Evolutionary conservation across 2,888 invertebrate genomes (phyloP).

Genomic region (Dryobotodes eremita): DNA sequence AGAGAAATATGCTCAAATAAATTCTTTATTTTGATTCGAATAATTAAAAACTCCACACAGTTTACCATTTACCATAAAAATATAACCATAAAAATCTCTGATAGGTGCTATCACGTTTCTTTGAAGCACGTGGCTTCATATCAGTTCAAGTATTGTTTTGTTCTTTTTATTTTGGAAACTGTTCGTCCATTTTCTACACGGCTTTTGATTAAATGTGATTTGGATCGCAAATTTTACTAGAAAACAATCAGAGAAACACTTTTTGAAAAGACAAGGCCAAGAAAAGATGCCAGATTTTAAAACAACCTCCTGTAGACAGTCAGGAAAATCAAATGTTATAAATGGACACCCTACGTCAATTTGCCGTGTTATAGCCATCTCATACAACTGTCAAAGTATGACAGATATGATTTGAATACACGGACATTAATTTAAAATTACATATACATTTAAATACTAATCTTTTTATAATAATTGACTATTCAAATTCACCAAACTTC

Average conservation of each 20-base stretch:
- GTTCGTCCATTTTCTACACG: not conserved
- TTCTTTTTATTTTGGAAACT: conserved; percentile 4
- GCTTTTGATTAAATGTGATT: not conserved
- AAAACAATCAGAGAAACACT: not conserved
- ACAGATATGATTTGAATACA: not conserved
- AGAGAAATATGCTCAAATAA: not conserved
- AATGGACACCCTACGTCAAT: not conserved
- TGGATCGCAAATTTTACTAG: not conserved
- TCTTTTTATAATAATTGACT: not conserved
- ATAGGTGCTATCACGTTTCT: not conserved
- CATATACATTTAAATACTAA: no score
- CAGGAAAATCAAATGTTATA: not conserved
- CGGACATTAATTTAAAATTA: not conserved
- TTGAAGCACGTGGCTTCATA: conserved; percentile 6
- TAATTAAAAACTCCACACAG: not conserved
- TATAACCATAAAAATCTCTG: not conserved
- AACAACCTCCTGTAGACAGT: not conserved
- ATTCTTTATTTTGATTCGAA: not conserved
- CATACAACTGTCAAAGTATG: not conserved
- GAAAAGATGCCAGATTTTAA: not conserved
- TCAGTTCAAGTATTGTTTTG: not conserved
- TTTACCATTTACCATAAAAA: not conserved
- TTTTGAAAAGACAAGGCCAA: not conserved
- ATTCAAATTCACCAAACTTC: not conserved
- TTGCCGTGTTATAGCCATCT: not conserved